Conservation (phyloP, 2,113 vertebrate species). For the Elgaria multicarinata region DNA sequence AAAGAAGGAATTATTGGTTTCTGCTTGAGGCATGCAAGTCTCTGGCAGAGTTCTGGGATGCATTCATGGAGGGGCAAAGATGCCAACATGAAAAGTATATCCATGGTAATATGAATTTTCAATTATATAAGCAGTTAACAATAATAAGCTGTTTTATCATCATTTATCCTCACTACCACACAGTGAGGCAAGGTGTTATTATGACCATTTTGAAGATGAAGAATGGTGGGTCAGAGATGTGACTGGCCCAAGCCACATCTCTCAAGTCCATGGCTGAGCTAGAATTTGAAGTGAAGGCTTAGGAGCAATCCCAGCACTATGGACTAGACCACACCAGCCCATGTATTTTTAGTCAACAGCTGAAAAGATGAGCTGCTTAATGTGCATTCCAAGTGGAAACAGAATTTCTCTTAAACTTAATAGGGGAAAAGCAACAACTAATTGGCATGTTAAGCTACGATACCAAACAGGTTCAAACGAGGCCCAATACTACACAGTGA, state of each 20-base stretch:
- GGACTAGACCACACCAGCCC: neutral
- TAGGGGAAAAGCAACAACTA: neutral
- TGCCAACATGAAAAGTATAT: neutral
- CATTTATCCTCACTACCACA: neutral
- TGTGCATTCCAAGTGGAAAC: accelerated
- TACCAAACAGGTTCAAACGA: neutral
- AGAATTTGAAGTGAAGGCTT: neutral
- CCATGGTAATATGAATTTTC: neutral
- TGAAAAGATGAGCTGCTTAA: neutral
- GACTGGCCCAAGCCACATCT: neutral
- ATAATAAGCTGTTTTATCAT: neutral
- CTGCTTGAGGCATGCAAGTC: neutral
- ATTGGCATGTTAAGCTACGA: neutral
- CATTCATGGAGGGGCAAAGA: neutral
- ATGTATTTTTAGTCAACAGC: neutral
- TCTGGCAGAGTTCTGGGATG: neutral
- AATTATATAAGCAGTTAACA: neutral
- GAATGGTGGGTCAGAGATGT: neutral
- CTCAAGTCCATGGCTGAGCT: neutral
- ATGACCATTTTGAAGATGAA: neutral
- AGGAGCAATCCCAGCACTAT: neutral
- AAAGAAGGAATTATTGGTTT: accelerated
- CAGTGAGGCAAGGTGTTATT: neutral
- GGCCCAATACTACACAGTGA: neutral
- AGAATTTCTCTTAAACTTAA: neutral